These are phyloP conservation scores for Aurelia aurita DNA, from an alignment of 30 jellyfish, hydroid and myxozoan genomes.

Conservation along the genomic window DNA sequence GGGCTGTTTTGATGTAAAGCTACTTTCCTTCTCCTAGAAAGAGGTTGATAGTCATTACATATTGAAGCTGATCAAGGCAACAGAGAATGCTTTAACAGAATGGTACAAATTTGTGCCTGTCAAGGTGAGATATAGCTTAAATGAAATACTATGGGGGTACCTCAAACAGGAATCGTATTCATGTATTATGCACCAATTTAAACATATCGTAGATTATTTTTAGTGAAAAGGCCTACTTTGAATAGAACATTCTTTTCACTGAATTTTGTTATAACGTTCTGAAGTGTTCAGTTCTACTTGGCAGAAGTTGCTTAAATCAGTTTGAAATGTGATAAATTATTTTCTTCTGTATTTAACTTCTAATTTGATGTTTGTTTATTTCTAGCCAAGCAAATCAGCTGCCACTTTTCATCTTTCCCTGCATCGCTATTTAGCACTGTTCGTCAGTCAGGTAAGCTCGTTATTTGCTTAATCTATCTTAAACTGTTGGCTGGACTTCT, in stretches of 20 bases:
- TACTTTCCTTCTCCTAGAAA: constrained; percentile 1
- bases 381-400: constrained; percentile 67
- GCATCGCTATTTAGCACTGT: constrained; percentile 87
- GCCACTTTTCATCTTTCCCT: constrained; percentile 78
- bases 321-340: not conserved
- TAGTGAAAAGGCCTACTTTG: no score
- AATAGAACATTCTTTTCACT: no score
- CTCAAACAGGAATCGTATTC: no score
- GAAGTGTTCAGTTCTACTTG: no score
- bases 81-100: constrained; percentile 45
- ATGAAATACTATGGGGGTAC: not conserved
- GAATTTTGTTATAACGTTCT: no score
- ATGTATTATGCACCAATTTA: no score
- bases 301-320: no score
- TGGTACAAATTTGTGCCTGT: constrained; percentile 71
- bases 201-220: no score
- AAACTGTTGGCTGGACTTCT: no score
- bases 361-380: not conserved
- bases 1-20: no score
- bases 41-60: constrained; percentile 13
- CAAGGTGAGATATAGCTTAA: constrained; percentile 32
- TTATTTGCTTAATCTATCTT: no score
- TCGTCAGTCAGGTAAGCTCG: constrained; percentile 71
- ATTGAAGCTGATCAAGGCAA: constrained; percentile 51
- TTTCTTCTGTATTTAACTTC: not conserved